Evolutionary conservation across 1,140 invertebrate genomes (phyloP), one percentile per base, ranked within the genome.

Genomic region (Gonatopus flavifemur): DNA sequence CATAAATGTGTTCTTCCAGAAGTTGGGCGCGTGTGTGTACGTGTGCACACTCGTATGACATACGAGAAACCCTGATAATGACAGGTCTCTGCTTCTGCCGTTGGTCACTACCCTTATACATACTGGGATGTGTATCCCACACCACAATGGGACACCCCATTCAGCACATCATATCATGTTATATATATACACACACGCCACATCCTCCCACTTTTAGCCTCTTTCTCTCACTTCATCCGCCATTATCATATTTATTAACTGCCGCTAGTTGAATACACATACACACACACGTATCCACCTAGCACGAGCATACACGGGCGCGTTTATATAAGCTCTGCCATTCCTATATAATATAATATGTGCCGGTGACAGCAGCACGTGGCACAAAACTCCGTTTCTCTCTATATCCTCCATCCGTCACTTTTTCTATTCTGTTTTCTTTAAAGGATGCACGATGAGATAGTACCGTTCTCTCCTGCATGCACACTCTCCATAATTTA

Each of bases 191-290:
- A n/a, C n/a, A n/a, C 61, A 46, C 63, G 32, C 49, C 5, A 39
- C 52, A 40, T 32, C 9, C 39, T 30, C 10, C 2, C 37, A n/a
- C 18, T 7, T 39, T 8, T 24, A 30, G 45, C 43, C 50, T 52
- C 48, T 53, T 49, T 55, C 58, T 55, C 59, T 56, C 59, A 59
- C 59, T 64, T 62, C 30, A 59, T 50, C 62, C 63, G 64, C 67
- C 63, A 77, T 77, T 77, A 77, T 76, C 71, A 77, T 77, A 77
- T 76, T 76, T 77, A 76, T 77, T 77, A 77, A 76, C 71, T 73
- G 71, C 64, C 60, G 70, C 64, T 53, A 57, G 55, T 60, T 69
- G 64, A 65, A 70, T 70, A 74, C 72, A 76, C 70, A 69, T 72
- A 67, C 68, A 76, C 73, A 72, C 72, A 71, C 67, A 68, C 62